These are phyloP conservation scores for Malurus splendens DNA, from an alignment of 2,797 vertebrate genomes.

Conservation along the genomic window DNA sequence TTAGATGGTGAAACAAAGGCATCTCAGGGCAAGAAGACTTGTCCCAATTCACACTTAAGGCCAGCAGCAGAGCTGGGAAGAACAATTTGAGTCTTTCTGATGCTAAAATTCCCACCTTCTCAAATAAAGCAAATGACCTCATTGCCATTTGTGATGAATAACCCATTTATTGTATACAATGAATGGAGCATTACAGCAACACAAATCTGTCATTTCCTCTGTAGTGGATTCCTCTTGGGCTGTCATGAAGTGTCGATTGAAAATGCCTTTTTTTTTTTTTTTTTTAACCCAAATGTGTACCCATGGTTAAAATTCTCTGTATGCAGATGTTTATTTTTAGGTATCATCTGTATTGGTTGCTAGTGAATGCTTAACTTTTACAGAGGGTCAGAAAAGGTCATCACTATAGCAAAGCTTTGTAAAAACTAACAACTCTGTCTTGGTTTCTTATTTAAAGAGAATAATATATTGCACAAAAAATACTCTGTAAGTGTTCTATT, in stretches of 20 bases:
- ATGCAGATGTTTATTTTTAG: constrained; percentile 60
- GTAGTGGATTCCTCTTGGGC: constrained; percentile 12
- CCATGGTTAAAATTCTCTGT: constrained; percentile 40
- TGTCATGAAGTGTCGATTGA: constrained; percentile 5
- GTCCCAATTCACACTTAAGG: neutral
- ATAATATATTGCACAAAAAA: constrained; percentile 6
- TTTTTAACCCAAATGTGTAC: neutral
- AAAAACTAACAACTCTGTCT: constrained; percentile 11
- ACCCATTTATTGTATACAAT: neutral
- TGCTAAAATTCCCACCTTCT: neutral
- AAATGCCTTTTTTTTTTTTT: neutral
- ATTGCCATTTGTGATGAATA: neutral
- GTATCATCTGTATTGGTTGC: neutral
- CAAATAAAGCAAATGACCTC: neutral
- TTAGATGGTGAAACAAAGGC: neutral
- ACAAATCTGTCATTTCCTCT: neutral
- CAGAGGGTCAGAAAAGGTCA: constrained; percentile 31
- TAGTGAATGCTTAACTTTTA: constrained; percentile 49
- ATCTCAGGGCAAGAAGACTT: neutral
- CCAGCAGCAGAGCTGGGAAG: neutral
- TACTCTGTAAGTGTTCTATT: neutral
- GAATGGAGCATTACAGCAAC: neutral
- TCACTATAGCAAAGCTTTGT: constrained; percentile 34
- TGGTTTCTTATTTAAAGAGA: constrained; percentile 38
- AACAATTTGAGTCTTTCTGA: neutral